phyloP scores from a whole-genome alignment of 2,113 vertebrate species.

The Catharus bicknelli region DNA sequence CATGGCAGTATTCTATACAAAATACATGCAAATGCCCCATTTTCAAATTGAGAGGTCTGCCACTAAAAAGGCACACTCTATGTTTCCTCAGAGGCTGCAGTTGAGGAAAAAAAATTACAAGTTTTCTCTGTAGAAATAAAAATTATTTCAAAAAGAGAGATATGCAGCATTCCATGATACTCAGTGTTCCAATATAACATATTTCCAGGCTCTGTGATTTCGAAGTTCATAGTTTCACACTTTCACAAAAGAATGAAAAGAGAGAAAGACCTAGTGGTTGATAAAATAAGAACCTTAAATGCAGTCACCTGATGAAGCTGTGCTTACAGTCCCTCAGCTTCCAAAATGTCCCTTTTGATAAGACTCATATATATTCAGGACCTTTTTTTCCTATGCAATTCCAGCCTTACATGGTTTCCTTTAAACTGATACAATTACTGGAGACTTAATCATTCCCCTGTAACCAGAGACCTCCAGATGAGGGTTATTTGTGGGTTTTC shows the following conservation, averaged over 20 bases:
- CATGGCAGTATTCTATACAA: not conserved
- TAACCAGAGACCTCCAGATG: not conserved
- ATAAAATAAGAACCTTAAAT: not conserved
- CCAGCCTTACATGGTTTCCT: not conserved
- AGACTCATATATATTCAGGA: not conserved
- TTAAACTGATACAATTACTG: not conserved
- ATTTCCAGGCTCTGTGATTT: not conserved
- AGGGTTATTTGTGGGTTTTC: rapidly evolving
- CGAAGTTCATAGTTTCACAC: not conserved
- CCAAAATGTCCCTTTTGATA: not conserved
- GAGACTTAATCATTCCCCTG: not conserved
- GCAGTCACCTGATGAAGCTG: not conserved
- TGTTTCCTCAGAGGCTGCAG: not conserved
- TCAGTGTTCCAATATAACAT: not conserved
- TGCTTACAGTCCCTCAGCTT: not conserved
- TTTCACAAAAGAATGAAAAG: not conserved
- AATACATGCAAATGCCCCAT: not conserved
- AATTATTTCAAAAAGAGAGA: not conserved
- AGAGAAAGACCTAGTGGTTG: not conserved
- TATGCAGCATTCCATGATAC: not conserved
- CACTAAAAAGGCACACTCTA: not conserved
- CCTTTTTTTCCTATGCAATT: not conserved
- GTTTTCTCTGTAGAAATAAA: not conserved
- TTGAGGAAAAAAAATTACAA: not conserved
- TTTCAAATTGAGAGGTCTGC: not conserved